phyloP scores from a whole-genome alignment of 2,888 invertebrate species.

The Sphinx pinastri region DNA sequence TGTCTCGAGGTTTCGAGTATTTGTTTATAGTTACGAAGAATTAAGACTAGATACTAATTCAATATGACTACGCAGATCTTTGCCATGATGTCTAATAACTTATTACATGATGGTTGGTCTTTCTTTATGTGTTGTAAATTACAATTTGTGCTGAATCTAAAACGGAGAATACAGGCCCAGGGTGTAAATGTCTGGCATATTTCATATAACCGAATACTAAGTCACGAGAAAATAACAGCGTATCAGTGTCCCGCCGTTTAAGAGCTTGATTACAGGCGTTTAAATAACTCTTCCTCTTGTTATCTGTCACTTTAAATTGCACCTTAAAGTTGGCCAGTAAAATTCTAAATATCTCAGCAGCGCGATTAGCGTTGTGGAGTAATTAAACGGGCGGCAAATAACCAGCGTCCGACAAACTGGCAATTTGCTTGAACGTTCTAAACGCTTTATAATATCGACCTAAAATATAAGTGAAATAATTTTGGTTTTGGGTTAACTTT shows the following conservation, averaged over 20 bases:
- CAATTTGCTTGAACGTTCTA: slow-evolving; percentile 18
- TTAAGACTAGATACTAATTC: too few relatives aligned
- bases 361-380: background rate
- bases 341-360: background rate
- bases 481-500: too few relatives aligned
- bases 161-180: background rate
- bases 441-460: slow-evolving; percentile 2
- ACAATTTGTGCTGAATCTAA: too few relatives aligned
- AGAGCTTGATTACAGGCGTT: slow-evolving; percentile 3
- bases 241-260: background rate
- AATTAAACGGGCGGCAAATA: slow-evolving; percentile 18
- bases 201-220: background rate
- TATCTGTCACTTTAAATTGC: slow-evolving; percentile 23
- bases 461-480: too few relatives aligned
- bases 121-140: too few relatives aligned
- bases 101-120: too few relatives aligned
- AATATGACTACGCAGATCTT: too few relatives aligned
- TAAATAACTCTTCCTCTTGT: background rate
- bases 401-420: background rate
- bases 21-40: too few relatives aligned
- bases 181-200: background rate
- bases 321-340: slow-evolving; percentile 33
- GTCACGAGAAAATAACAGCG: background rate
- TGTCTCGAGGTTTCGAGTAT: too few relatives aligned
- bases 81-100: too few relatives aligned